A percentile compares a stretch with the other conserved stretches of the same genome.
These are phyloP conservation scores for Alces alces DNA, from an alignment of 2,113 vertebrate genomes.

Conservation along the genomic window DNA sequence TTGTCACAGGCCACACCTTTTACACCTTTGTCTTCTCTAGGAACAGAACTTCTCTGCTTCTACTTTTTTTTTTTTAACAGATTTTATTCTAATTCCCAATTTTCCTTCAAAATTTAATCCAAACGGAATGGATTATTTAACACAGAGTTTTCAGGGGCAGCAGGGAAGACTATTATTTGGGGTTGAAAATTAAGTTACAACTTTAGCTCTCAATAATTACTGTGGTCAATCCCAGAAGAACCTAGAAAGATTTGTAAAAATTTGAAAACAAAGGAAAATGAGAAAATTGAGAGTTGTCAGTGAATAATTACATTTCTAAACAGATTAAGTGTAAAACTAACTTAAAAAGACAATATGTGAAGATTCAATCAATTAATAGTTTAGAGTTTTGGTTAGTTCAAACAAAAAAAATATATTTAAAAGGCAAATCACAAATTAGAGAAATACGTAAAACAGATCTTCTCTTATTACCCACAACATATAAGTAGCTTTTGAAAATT, in stretches of 20 bases:
- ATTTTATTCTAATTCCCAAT: not conserved
- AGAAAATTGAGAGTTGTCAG: not conserved
- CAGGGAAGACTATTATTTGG: not conserved
- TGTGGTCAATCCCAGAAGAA: conserved; percentile 3
- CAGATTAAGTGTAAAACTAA: not conserved
- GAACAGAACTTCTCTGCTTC: not conserved
- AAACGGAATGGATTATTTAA: not conserved
- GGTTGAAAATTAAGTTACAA: not conserved
- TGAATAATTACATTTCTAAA: not conserved
- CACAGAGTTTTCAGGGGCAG: not conserved
- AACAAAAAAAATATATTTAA: not conserved
- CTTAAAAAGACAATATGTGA: not conserved
- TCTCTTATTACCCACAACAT: not conserved
- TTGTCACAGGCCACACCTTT: not conserved
- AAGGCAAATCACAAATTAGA: not conserved
- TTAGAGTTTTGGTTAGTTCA: not conserved
- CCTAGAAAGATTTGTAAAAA: not conserved
- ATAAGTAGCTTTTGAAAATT: not conserved
- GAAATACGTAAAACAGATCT: not conserved
- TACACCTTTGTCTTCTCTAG: not conserved
- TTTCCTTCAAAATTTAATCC: not conserved
- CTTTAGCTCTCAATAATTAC: not conserved
- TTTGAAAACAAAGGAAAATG: not conserved
- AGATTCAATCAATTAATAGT: not conserved
- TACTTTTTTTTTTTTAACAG: not conserved